These are phyloP conservation scores for Leptodactylus fuscus DNA, from an alignment of 2,113 vertebrate species.

Conservation along the genomic window DNA sequence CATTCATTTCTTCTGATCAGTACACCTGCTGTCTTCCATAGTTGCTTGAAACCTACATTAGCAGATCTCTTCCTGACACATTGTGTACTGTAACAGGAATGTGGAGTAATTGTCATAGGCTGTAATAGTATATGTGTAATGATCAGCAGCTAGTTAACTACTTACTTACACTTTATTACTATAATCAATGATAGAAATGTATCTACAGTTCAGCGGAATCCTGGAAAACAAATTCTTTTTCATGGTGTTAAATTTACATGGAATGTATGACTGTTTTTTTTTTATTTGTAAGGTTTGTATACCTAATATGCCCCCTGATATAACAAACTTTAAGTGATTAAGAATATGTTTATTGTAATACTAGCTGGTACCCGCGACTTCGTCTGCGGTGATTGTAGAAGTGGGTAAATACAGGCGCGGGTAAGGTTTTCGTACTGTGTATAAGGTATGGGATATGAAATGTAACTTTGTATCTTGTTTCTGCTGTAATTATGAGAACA, in stretches of 20 bases:
- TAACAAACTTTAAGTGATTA: too few relatives aligned
- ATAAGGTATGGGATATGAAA: too few relatives aligned
- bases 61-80: background rate
- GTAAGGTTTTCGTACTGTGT: too few relatives aligned
- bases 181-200: background rate
- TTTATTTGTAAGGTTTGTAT: too few relatives aligned
- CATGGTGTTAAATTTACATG: background rate
- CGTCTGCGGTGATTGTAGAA: too few relatives aligned
- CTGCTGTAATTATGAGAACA: too few relatives aligned
- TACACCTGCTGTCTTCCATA: background rate
- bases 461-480: too few relatives aligned
- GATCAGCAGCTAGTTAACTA: conserved; percentile 20
- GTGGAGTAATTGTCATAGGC: conserved; percentile 1
- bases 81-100: background rate
- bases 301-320: too few relatives aligned
- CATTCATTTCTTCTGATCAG: conserved; percentile 6
- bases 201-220: background rate
- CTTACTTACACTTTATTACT: conserved; percentile 7
- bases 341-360: too few relatives aligned
- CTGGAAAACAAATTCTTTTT: background rate
- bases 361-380: too few relatives aligned
- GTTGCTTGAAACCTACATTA: background rate
- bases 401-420: too few relatives aligned
- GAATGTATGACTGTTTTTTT: too few relatives aligned
- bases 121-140: conserved; percentile 15